phyloP scores from a whole-genome alignment of 2,113 vertebrate species.

The Dinomys branickii region DNA sequence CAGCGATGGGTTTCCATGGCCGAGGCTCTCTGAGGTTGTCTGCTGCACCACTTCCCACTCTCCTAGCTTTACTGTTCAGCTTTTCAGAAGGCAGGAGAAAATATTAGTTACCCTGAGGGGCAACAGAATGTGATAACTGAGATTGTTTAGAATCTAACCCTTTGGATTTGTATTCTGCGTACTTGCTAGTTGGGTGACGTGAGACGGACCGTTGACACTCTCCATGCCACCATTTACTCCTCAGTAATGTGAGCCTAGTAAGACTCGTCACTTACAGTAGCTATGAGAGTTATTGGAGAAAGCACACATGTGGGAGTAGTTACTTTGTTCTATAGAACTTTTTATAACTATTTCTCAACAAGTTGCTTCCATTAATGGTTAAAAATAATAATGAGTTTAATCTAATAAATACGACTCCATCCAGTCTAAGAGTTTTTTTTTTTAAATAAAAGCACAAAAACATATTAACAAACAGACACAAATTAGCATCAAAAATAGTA shows the following conservation, averaged over 20 bases:
- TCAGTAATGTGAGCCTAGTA: not conserved
- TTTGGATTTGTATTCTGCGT: not conserved
- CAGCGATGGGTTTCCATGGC: not conserved
- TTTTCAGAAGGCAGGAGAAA: not conserved
- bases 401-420: not conserved
- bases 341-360: not conserved
- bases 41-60: not conserved
- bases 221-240: not conserved
- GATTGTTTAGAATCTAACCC: not conserved
- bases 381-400: conserved; percentile 3
- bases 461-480: too few species aligned
- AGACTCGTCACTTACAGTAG: not conserved
- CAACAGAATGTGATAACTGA: not conserved
- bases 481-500: too few species aligned
- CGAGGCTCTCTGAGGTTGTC: not conserved
- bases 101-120: not conserved
- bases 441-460: too few species aligned
- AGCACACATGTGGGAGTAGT: not conserved
- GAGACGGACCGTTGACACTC: not conserved
- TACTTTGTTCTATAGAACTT: not conserved
- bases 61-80: not conserved
- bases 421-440: not conserved
- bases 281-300: not conserved
- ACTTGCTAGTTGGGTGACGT: not conserved
- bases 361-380: not conserved